Conservation (phyloP, 2,797 vertebrate genomes). For the Acipenser oxyrinchus region DNA sequence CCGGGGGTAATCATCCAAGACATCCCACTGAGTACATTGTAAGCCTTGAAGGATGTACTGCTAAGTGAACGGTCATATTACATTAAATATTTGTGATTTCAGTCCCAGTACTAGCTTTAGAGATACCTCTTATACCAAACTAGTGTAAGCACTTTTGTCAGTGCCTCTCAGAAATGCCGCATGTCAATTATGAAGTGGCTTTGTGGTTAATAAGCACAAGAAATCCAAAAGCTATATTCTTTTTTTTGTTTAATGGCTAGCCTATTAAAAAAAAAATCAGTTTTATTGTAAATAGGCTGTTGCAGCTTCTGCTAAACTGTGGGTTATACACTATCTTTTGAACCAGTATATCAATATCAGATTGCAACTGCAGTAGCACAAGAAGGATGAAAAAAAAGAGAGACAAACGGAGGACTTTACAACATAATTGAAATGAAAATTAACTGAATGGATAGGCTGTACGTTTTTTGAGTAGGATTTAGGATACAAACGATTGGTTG, state of each 20-base stretch:
- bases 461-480: too few relatives aligned
- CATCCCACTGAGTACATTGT: slow-evolving; percentile 20
- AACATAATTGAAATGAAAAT: too few relatives aligned
- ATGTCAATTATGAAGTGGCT: slow-evolving; percentile 57
- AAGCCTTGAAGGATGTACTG: slow-evolving; percentile 29
- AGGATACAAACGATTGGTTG: too few relatives aligned
- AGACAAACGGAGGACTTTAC: too few relatives aligned
- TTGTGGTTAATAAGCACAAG: slow-evolving; percentile 75
- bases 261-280: slow-evolving; percentile 44
- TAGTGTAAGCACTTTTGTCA: slow-evolving; percentile 54
- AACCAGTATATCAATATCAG: slow-evolving; percentile 36
- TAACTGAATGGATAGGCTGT: too few relatives aligned
- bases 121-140: slow-evolving; percentile 50
- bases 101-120: slow-evolving; percentile 60
- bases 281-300: slow-evolving; percentile 71
- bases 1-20: slow-evolving; percentile 43
- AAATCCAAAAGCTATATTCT: slow-evolving; percentile 37
- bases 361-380: too few relatives aligned
- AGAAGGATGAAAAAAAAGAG: too few relatives aligned
- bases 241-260: slow-evolving; percentile 39
- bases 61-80: slow-evolving; percentile 52
- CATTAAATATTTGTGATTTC: slow-evolving; percentile 59
- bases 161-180: slow-evolving; percentile 53
- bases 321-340: slow-evolving; percentile 47
- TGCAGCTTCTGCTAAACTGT: slow-evolving; percentile 56